Evolutionary conservation across 2,113 vertebrate species (phyloP).

Genomic region (Lanius ludovicianus): DNA sequence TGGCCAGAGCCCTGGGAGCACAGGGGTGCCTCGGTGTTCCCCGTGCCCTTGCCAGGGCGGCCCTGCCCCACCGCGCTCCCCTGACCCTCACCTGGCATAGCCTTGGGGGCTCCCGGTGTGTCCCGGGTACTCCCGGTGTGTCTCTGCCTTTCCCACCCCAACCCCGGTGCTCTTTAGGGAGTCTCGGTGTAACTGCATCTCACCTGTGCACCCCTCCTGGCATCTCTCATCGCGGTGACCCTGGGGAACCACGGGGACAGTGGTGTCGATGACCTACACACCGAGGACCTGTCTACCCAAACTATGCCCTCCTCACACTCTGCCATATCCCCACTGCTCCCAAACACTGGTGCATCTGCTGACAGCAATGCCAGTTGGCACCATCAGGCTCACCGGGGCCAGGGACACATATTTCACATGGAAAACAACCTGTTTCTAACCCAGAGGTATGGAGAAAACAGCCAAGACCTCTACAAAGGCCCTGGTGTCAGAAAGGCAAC

Average conservation of each 20-base stretch:
- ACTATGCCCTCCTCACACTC: neutral
- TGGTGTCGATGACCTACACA: accelerated
- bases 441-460: neutral
- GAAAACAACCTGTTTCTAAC: neutral
- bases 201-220: accelerated
- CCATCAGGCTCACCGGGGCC: accelerated
- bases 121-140: accelerated
- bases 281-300: neutral
- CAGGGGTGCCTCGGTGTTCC: neutral
- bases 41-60: neutral
- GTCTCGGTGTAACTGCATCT: neutral
- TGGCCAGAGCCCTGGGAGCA: neutral
- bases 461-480: neutral
- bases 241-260: accelerated
- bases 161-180: neutral
- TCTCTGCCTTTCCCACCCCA: neutral
- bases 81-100: neutral
- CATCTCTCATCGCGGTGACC: accelerated
- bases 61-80: accelerated
- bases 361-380: accelerated
- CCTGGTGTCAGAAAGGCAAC: neutral
- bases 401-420: neutral
- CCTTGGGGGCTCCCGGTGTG: neutral
- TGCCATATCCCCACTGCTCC: accelerated
- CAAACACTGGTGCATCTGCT: accelerated